Percentiles rank a stretch among this genome's conserved stretches.
Evolutionary conservation across 35 echinoderm and acorn worm genomes (phyloP).

Genomic region (Holothuria glaberrima): DNA sequence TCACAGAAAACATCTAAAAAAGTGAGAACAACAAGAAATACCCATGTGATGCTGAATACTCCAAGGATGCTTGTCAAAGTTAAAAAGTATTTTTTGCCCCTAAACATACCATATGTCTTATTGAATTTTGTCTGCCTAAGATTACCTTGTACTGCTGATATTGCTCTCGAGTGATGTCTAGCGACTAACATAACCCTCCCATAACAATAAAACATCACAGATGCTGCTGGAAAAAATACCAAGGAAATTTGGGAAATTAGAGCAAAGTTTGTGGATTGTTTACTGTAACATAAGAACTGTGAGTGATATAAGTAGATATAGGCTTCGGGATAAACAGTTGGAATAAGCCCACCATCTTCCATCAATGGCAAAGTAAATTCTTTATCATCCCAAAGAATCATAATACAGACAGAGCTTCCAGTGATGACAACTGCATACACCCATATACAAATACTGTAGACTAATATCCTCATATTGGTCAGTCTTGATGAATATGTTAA

Average conservation of each 20-base stretch:
- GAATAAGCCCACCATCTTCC: neutral
- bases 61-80: slow-evolving; percentile 89
- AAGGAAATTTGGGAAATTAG: slow-evolving; percentile 71
- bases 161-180: slow-evolving; percentile 92
- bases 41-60: slow-evolving; percentile 84
- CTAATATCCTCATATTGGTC: slow-evolving; percentile 65
- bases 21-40: slow-evolving; percentile 58
- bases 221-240: slow-evolving; percentile 75
- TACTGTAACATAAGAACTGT: neutral
- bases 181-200: slow-evolving; percentile 89
- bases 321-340: neutral
- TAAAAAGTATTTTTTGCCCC: slow-evolving; percentile 88
- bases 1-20: slow-evolving; percentile 70
- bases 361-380: neutral
- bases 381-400: neutral
- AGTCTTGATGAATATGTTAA: slow-evolving; percentile 78
- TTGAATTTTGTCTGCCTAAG: slow-evolving; percentile 78
- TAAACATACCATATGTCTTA: slow-evolving; percentile 89
- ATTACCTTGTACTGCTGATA: slow-evolving; percentile 87
- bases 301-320: neutral
- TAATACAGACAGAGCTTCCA: slow-evolving; percentile 31
- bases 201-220: slow-evolving; percentile 87
- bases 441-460: slow-evolving; percentile 63
- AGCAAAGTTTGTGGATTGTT: slow-evolving; percentile 42
- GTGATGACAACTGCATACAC: slow-evolving; percentile 71